Percentiles rank a stretch among this genome's conserved stretches.
Evolutionary conservation across 2,797 vertebrate genomes (phyloP).

Genomic region (Chiroxiphia lanceolata): DNA sequence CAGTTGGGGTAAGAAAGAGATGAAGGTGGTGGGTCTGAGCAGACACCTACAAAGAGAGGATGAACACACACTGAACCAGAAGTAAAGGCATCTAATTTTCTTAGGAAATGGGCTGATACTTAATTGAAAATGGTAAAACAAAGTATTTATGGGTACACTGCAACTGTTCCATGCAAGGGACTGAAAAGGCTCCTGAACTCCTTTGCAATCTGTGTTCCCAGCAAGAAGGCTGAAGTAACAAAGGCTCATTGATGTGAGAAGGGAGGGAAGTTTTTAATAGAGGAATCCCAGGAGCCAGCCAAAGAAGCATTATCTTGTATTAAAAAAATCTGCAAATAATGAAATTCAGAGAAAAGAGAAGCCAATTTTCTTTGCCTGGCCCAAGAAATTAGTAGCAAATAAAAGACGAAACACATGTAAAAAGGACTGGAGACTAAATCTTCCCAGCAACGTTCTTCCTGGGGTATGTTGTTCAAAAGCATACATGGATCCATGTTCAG

Average conservation of each 20-base stretch:
- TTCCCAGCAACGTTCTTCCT: not conserved
- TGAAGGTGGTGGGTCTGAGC: not conserved
- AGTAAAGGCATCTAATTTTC: not conserved
- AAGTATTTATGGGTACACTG: not conserved
- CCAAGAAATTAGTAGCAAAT: conserved; percentile 37
- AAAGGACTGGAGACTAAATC: conserved; percentile 3
- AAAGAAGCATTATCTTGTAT: conserved; percentile 65
- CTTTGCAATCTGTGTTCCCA: conserved; percentile 27
- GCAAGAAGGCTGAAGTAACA: conserved; percentile 49
- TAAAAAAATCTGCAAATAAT: conserved; percentile 69
- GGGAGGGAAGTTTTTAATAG: conserved; percentile 68
- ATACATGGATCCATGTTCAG: not conserved
- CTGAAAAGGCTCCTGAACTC: conserved; percentile 20
- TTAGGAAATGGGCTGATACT: not conserved
- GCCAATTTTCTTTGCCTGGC: conserved; percentile 49
- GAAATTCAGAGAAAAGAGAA: conserved; percentile 56
- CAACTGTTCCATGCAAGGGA: not conserved
- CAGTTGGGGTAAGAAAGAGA: not conserved
- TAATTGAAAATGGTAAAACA: conserved; percentile 4
- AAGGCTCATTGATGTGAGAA: conserved; percentile 61
- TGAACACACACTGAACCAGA: not conserved
- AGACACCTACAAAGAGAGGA: not conserved
- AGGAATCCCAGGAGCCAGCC: conserved; percentile 57
- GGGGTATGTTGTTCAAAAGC: not conserved
- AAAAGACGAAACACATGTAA: conserved; percentile 33